These are phyloP conservation scores for Tipula helvola DNA, from an alignment of 2,888 invertebrate species.

Conservation along the genomic window DNA sequence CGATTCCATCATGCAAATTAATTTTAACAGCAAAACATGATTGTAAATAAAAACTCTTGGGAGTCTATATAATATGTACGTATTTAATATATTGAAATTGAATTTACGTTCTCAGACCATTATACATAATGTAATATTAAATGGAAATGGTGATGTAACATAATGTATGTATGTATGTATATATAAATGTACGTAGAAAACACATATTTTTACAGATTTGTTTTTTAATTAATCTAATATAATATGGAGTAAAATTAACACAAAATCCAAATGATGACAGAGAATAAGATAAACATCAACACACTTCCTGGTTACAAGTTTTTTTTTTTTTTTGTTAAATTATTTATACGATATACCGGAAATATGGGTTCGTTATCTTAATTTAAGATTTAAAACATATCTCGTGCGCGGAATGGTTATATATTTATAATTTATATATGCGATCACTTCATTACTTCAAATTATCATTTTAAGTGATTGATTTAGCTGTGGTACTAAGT, in stretches of 20 bases:
- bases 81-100: background rate
- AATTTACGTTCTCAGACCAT: background rate
- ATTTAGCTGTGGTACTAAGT: no score
- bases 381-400: background rate
- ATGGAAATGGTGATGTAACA: background rate
- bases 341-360: background rate
- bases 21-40: background rate
- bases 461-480: no score
- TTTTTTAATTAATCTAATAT: background rate
- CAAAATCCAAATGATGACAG: background rate
- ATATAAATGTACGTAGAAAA: background rate
- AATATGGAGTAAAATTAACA: background rate
- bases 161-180: background rate
- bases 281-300: background rate
- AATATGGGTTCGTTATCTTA: background rate
- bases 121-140: background rate
- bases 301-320: background rate
- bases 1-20: constrained; percentile 4
- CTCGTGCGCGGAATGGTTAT: background rate
- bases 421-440: background rate
- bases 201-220: background rate
- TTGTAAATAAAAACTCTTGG: background rate
- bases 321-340: background rate
- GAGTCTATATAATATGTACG: background rate
- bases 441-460: no score